Conservation (phyloP, 2,888 invertebrate genomes). For the Ormyrus labotus region DNA sequence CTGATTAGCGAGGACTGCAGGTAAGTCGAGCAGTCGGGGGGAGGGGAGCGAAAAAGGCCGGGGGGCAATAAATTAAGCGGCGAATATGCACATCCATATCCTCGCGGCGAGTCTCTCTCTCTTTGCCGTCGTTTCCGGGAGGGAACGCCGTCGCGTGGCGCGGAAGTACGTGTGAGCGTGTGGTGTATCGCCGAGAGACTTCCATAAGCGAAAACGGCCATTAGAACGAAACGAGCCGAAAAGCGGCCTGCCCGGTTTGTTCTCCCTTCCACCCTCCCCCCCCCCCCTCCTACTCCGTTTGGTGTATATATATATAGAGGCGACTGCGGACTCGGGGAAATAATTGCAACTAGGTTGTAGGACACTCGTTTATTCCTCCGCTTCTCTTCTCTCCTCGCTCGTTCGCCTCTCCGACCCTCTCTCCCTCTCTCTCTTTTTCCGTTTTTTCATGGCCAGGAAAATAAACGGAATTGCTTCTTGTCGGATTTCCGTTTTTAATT, state of each 20-base stretch:
- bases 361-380: no score
- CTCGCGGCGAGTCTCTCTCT: constrained; percentile 28
- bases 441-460: no score
- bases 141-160: constrained; percentile 35
- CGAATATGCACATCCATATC: constrained; percentile 57
- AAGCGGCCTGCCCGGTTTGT: background rate
- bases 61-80: constrained; percentile 61
- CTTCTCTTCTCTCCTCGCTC: no score
- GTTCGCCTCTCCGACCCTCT: no score
- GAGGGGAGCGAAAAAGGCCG: background rate
- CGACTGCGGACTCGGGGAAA: no score
- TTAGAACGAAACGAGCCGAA: constrained; percentile 9
- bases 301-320: no score
- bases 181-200: background rate
- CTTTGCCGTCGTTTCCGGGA: constrained; percentile 15
- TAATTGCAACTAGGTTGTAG: no score
- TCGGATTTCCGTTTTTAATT: no score
- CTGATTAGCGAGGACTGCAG: background rate
- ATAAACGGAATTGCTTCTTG: no score
- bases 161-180: background rate
- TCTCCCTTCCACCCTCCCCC: no score
- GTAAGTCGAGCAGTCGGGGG: background rate
- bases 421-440: no score
- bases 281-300: no score
- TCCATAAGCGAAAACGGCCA: background rate